Conservation (phyloP, 1,140 invertebrate species). For the Macrobrachium rosenbergii region DNA sequence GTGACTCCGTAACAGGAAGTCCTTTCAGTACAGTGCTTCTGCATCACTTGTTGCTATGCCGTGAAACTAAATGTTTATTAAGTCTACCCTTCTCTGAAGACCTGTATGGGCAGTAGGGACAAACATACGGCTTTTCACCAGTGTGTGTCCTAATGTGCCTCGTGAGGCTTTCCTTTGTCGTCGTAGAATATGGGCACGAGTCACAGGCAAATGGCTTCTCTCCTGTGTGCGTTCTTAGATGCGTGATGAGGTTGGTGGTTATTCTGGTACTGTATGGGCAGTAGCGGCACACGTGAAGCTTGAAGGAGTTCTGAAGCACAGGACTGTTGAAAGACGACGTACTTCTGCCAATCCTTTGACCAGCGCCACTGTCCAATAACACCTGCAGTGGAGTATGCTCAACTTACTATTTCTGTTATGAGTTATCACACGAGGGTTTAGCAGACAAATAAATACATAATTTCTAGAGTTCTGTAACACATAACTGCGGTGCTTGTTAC, state of each 20-base stretch:
- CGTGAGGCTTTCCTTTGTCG: constrained; percentile 47
- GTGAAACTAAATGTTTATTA: too few relatives aligned
- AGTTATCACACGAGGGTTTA: neutral
- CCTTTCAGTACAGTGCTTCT: too few relatives aligned
- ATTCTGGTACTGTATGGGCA: constrained; percentile 41
- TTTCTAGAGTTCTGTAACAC: too few relatives aligned
- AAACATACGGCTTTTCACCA: constrained; percentile 55
- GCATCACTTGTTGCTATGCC: too few relatives aligned
- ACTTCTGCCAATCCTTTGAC: constrained; percentile 14
- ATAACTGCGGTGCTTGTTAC: too few relatives aligned
- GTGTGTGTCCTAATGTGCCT: constrained; percentile 54
- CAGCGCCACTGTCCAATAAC: constrained; percentile 43
- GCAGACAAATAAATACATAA: too few relatives aligned
- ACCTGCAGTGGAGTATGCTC: constrained; percentile 51
- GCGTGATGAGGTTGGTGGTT: constrained; percentile 42
- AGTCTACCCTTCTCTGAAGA: neutral
- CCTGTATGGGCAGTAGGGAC: constrained; percentile 47
- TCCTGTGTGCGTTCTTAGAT: constrained; percentile 54
- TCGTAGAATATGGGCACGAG: constrained; percentile 37
- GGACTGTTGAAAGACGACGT: constrained; percentile 38
- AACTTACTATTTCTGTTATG: constrained; percentile 39
- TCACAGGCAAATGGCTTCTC: constrained; percentile 52
- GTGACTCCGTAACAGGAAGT: too few relatives aligned
- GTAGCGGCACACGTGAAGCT: constrained; percentile 48
- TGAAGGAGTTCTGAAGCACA: neutral